Percentiles rank a stretch among this genome's conserved stretches.
phyloP scores from a whole-genome alignment of 2,113 vertebrate species.

The Ptyas mucosa region DNA sequence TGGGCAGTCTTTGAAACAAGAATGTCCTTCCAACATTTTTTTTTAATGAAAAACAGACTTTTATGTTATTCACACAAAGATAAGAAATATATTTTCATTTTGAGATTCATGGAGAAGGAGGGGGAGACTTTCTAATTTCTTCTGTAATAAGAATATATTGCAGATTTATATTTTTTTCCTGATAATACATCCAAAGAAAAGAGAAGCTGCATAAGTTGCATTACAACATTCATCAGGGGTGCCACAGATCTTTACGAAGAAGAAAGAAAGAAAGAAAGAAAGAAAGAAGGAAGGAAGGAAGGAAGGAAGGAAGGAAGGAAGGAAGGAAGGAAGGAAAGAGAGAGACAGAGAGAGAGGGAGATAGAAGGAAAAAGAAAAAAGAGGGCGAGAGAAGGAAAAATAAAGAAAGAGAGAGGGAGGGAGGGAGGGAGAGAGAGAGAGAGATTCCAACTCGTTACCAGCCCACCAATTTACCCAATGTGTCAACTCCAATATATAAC shows the following conservation, averaged over 20 bases:
- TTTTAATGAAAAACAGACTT: not conserved
- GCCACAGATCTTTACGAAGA: not conserved
- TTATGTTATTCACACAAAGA: not conserved
- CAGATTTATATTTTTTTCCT: not conserved
- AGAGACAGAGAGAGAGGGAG: too few relatives aligned
- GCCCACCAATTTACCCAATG: not conserved
- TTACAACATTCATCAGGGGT: not conserved
- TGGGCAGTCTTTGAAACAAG: not conserved
- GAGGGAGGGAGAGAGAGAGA: not conserved
- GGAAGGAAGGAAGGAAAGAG: too few relatives aligned
- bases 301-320: not conserved
- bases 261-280: not conserved
- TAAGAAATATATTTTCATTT: not conserved
- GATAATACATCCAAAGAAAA: not conserved
- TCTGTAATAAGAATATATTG: not conserved
- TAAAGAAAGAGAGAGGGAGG: too few relatives aligned
- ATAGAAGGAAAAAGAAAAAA: too few relatives aligned
- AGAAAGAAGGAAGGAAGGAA: not conserved
- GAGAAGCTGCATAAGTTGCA: not conserved
- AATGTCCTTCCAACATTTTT: not conserved
- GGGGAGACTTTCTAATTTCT: not conserved
- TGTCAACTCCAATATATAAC: not conserved
- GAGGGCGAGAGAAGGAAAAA: too few relatives aligned
- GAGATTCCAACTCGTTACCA: constrained; percentile 34
- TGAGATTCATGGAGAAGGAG: not conserved